Conservation (phyloP, 2,113 vertebrate species). For the Nyctibius bracteatus region DNA sequence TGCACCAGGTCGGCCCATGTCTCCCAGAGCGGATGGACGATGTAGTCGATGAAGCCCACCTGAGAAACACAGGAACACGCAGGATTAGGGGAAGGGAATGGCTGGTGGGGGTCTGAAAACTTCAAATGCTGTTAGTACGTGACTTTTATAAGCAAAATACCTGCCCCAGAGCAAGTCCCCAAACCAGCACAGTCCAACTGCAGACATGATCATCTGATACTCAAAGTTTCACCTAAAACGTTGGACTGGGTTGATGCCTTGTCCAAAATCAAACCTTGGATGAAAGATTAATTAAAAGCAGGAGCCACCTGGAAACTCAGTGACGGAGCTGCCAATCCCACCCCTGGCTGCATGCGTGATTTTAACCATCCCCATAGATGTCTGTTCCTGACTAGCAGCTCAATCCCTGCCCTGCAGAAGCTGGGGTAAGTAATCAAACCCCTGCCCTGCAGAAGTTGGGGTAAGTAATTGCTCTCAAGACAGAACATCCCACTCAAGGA, state of each 20-base stretch:
- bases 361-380: background rate
- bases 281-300: background rate
- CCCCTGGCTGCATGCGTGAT: fast-evolving
- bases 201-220: fast-evolving
- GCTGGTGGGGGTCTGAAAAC: fast-evolving
- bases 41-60: conserved; percentile 98
- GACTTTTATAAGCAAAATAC: background rate
- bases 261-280: background rate
- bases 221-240: fast-evolving
- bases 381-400: background rate
- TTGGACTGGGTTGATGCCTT: fast-evolving
- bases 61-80: conserved; percentile 22
- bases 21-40: conserved; percentile 97
- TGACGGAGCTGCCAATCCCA: background rate
- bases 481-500: background rate
- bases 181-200: fast-evolving
- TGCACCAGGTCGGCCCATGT: conserved; percentile 98
- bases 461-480: background rate
- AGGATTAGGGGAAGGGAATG: fast-evolving
- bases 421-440: too few relatives aligned
- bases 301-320: background rate
- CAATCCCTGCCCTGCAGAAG: background rate
- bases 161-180: background rate
- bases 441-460: background rate
- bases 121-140: fast-evolving